These are phyloP conservation scores for Platycnemis pennipes DNA, from an alignment of 2,888 invertebrate species.

Conservation along the genomic window DNA sequence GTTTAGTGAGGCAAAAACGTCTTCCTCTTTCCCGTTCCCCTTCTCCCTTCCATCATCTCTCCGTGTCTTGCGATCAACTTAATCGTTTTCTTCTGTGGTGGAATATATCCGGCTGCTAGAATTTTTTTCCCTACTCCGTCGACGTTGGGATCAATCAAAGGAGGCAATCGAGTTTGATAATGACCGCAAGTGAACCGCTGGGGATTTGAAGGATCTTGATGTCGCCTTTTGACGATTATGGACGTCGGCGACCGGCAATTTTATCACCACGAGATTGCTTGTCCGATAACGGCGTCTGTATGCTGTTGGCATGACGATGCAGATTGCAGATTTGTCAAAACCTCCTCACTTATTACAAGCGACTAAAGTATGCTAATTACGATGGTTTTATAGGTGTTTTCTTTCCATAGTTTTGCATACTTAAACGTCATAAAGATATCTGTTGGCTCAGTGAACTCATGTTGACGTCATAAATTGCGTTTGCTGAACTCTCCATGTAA, in stretches of 20 bases:
- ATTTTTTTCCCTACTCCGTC: neutral
- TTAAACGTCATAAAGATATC: too few relatives aligned
- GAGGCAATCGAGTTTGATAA: conserved; percentile 14
- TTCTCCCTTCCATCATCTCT: neutral
- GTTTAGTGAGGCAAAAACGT: conserved; percentile 61
- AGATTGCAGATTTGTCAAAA: neutral
- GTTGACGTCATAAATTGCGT: too few relatives aligned
- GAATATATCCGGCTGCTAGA: neutral
- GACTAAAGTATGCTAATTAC: too few relatives aligned
- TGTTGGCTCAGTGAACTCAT: too few relatives aligned
- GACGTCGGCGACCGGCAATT: neutral
- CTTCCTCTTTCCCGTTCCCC: neutral
- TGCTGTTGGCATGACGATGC: neutral
- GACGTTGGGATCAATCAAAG: neutral
- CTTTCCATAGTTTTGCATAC: too few relatives aligned
- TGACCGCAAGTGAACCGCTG: neutral
- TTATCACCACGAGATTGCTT: neutral
- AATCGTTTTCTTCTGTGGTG: neutral
- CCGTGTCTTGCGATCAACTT: neutral
- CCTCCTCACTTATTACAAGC: too few relatives aligned
- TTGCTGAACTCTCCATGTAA: too few relatives aligned
- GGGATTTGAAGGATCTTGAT: neutral
- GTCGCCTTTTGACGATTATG: neutral
- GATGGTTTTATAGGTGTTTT: too few relatives aligned
- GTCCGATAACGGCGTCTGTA: neutral